A percentile compares a stretch with the other conserved stretches of the same genome.
These are phyloP conservation scores for Scartelaos histophorus DNA, from an alignment of 2,113 vertebrate genomes.

Conservation along the genomic window DNA sequence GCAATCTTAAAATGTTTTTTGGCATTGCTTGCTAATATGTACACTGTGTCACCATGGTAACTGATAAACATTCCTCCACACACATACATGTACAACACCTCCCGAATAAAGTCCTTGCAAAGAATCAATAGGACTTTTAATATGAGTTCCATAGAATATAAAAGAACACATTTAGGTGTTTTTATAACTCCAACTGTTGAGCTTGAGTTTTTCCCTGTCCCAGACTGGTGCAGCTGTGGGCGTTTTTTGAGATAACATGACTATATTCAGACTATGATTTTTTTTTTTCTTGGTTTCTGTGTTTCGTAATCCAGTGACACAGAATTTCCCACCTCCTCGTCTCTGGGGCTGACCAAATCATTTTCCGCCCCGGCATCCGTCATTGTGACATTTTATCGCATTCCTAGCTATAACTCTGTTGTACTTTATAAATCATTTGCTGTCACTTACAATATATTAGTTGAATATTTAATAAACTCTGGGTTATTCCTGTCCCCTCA, in stretches of 20 bases:
- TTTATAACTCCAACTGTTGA: too few relatives aligned
- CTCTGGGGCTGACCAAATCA: neutral
- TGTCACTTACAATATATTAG: neutral
- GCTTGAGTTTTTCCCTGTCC: neutral
- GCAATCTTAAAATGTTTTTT: too few relatives aligned
- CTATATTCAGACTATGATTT: neutral
- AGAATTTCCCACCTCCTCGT: neutral
- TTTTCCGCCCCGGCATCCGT: neutral
- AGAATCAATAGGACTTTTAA: too few relatives aligned
- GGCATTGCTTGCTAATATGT: too few relatives aligned
- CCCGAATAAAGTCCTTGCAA: too few relatives aligned
- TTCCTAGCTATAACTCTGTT: neutral
- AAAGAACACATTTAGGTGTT: too few relatives aligned
- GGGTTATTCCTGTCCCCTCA: neutral
- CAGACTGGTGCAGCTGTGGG: neutral
- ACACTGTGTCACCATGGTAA: too few relatives aligned
- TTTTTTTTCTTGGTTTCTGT: neutral
- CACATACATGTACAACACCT: too few relatives aligned
- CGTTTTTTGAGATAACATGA: neutral
- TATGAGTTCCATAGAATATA: too few relatives aligned
- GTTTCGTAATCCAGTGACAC: neutral
- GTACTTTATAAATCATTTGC: conserved; percentile 9
- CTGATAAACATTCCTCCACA: too few relatives aligned
- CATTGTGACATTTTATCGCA: conserved; percentile 11
- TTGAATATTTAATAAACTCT: neutral